These are phyloP conservation scores for Pseudoips prasinana DNA, from an alignment of 2,888 invertebrate species.

Conservation along the genomic window DNA sequence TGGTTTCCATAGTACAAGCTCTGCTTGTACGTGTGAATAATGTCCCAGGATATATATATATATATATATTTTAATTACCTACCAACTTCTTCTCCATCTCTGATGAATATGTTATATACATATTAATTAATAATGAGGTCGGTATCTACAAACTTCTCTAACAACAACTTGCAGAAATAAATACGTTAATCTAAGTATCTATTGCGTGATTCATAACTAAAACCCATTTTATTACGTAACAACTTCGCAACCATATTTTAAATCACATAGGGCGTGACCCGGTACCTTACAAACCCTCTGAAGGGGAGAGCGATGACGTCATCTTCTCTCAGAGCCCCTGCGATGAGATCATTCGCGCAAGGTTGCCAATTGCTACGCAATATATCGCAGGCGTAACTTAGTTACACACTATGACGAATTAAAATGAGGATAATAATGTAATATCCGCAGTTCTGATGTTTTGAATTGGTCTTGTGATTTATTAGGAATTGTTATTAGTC, in stretches of 20 bases:
- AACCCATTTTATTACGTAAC: slow-evolving; percentile 16
- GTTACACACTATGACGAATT: slow-evolving; percentile 11
- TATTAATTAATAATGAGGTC: too few species aligned
- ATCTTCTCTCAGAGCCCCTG: slow-evolving; percentile 48
- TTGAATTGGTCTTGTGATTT: slow-evolving; percentile 11
- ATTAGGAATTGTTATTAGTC: neutral
- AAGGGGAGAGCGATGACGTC: slow-evolving; percentile 57
- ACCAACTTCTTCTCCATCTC: too few species aligned
- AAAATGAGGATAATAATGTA: slow-evolving; percentile 8
- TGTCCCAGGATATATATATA: too few species aligned
- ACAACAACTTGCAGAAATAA: too few species aligned
- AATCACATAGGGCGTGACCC: slow-evolving; percentile 53
- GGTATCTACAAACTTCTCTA: too few species aligned
- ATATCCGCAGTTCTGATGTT: slow-evolving; percentile 12
- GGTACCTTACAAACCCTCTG: slow-evolving; percentile 58
- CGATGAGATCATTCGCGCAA: slow-evolving; percentile 60
- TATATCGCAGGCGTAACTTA: slow-evolving; percentile 21
- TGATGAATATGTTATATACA: too few species aligned
- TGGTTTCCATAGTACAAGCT: too few species aligned
- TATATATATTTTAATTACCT: too few species aligned
- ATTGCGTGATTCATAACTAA: too few species aligned
- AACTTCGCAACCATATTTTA: slow-evolving; percentile 19
- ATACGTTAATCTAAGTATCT: too few species aligned
- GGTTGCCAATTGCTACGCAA: slow-evolving; percentile 26
- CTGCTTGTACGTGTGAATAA: too few species aligned